A percentile compares a stretch with the other conserved stretches of the same genome.
Conservation (phyloP, 2,113 vertebrate genomes). For the Delphinapterus leucas region DNA sequence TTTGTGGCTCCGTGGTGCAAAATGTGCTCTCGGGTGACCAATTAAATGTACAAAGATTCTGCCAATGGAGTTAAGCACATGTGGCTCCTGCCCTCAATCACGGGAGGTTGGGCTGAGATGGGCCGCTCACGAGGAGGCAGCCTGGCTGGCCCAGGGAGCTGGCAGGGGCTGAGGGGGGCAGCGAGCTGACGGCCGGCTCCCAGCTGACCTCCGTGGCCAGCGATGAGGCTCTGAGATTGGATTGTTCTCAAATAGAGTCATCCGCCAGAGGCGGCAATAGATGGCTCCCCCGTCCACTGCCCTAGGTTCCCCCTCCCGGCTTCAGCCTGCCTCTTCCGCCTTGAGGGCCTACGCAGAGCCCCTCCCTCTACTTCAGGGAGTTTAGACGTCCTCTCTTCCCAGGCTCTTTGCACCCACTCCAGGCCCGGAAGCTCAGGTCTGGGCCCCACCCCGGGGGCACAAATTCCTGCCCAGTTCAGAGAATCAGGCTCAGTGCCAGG, state of each 20-base stretch:
- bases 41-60: constrained; percentile 41
- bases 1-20: background rate
- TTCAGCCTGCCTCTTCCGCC: background rate
- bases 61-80: background rate
- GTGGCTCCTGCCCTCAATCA: constrained; percentile 47
- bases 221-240: background rate
- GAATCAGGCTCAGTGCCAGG: background rate
- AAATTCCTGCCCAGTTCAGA: background rate
- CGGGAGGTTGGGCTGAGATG: background rate
- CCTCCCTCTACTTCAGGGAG: background rate
- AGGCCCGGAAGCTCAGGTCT: background rate
- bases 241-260: constrained; percentile 17
- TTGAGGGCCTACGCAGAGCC: background rate
- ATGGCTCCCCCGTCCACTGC: background rate
- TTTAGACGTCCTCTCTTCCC: background rate
- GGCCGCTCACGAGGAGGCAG: background rate
- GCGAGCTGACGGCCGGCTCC: constrained; percentile 33
- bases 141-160: background rate
- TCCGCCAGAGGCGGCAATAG: fast-evolving
- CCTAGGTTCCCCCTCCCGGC: background rate
- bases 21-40: constrained; percentile 41
- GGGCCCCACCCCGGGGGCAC: background rate
- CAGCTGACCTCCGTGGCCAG: background rate
- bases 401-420: background rate
- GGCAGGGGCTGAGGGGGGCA: background rate